Evolutionary conservation across 2,113 vertebrate genomes (phyloP), one percentile per base, ranked within the genome.

Genomic region (Etia nguti): DNA sequence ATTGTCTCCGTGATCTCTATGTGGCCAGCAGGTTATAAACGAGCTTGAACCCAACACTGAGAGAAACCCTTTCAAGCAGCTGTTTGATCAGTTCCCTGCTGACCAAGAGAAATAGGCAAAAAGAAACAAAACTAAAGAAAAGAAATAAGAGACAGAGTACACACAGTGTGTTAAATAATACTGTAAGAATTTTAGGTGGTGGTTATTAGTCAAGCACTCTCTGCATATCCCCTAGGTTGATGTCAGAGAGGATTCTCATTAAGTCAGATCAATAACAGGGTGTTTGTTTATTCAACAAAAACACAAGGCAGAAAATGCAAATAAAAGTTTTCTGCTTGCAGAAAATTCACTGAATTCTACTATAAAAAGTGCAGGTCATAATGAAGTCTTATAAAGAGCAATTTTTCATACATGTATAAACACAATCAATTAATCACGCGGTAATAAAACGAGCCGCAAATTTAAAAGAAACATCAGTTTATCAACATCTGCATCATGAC

Each of bases 201-300:
- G n/a, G 81, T 56, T 29, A 88, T 90, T 56, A 56, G 54, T 84
- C 83, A 62, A 3, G 46, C 36, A 6, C 84, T 22, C 50, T 65
- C 18, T 43, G 70, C 34, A 26, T 11, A 43, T 86, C 46, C 55
- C 59, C 10, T 5, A 22, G 36, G 73, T 56, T 11, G 38, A 79
- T 82, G 81, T 81, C 59, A 75, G 22, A 79, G 38, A 55, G 86
- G 20, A 18, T 81, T 68, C 34, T 89, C 68, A 86, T 89, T 92
- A 87, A 89, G 84, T 80, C 29, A n/a, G 57, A 92, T 90, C 86
- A 85, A 87, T 93, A 88, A 2, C 26, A 34, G 57, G 34, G 5
- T 15, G 84, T 82, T 85, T 84, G 81, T 89, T 89, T 68, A 34
- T 59, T 85, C n/a, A 55, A 46, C 16, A 56, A 56, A 65, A 73